Evolutionary conservation across 2,797 vertebrate species (phyloP).

Genomic region (Onychomys arenicola): DNA sequence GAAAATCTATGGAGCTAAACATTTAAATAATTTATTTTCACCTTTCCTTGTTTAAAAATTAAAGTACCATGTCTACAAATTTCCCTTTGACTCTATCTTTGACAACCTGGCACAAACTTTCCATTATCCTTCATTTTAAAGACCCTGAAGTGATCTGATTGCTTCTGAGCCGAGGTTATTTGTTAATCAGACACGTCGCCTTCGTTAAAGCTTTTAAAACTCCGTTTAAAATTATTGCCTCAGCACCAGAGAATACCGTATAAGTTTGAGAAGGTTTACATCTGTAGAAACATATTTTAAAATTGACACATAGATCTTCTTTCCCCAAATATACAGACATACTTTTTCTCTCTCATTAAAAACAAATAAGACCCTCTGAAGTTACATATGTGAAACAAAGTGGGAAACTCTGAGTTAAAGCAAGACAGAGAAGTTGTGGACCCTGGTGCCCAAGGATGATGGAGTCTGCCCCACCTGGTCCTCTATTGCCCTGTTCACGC

Average conservation of each 20-base stretch:
- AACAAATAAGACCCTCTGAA: neutral
- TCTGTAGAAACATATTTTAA: neutral
- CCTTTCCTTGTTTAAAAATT: conserved; percentile 43
- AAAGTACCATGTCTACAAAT: neutral
- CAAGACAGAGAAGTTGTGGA: too few species aligned
- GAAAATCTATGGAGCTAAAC: neutral
- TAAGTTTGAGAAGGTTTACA: neutral
- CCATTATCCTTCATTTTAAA: conserved; percentile 22
- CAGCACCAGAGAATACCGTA: neutral
- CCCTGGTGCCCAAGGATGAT: too few species aligned
- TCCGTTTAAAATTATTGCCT: neutral
- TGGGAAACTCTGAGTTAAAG: neutral
- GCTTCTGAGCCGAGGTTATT: neutral
- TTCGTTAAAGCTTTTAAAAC: neutral
- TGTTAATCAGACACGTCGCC: neutral
- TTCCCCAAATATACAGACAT: neutral
- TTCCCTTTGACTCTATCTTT: neutral
- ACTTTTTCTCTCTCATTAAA: neutral
- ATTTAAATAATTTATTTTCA: conserved; percentile 24
- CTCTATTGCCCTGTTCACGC: neutral
- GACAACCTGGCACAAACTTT: neutral
- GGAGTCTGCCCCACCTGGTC: too few species aligned
- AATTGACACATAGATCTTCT: neutral
- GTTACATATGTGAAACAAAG: too few species aligned
- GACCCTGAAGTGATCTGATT: neutral